phyloP scores from a whole-genome alignment of 1,140 invertebrate genomes.

The Pemphigus obesinymphae region DNA sequence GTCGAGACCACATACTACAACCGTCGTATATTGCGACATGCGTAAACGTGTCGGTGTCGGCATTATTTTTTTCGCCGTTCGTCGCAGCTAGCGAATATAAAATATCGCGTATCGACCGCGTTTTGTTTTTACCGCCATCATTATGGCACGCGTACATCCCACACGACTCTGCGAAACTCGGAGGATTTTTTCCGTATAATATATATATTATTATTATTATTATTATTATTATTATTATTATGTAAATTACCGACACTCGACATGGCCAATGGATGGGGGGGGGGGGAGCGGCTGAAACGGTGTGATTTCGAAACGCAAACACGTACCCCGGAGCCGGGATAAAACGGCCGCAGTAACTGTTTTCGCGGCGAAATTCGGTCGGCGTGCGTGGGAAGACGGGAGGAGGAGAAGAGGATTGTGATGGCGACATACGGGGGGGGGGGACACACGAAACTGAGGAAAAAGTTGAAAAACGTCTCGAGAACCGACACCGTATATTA shows the following conservation, averaged over 20 bases:
- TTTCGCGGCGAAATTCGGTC: not conserved
- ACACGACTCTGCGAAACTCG: not conserved
- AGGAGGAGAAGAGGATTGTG: not conserved
- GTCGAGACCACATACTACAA: no score
- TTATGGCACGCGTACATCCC: no score
- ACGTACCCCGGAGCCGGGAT: constrained; percentile 15
- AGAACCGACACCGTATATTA: not conserved
- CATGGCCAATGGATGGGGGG: no score
- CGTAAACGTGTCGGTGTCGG: not conserved
- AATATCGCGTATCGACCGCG: not conserved
- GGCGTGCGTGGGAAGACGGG: not conserved
- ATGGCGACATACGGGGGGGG: not conserved
- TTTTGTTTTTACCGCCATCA: no score
- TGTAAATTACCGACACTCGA: not conserved
- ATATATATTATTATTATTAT: not conserved
- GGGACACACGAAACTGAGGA: not conserved
- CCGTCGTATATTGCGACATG: no score
- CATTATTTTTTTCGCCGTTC: not conserved
- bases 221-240: constrained; percentile 1
- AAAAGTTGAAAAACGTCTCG: constrained; percentile 29
- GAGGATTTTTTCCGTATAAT: not conserved
- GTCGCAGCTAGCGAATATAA: not conserved
- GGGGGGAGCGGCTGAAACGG: not conserved
- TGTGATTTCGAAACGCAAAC: constrained; percentile 21
- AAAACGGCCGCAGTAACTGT: constrained; percentile 25